Base-by-base conservation (phyloP, 2,888 invertebrate species). In the Idaea aversata region DNA sequence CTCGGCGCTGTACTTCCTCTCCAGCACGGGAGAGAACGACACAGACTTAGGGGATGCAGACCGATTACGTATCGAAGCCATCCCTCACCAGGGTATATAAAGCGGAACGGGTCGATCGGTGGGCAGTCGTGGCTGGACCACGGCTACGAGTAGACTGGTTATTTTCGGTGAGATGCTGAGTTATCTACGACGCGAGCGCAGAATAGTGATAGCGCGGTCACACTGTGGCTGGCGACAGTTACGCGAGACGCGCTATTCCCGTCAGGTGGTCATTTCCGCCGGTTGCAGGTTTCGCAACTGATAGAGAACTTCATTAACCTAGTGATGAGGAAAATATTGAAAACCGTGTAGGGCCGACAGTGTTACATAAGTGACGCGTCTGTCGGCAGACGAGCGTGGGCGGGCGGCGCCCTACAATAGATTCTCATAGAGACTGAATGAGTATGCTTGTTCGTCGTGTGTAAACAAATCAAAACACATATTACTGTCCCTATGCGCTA, bases 41-140 rank as follows among this genome's bases (percentile, higher is more conserved):
- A 95, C 95, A 59, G 94, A 93, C 85, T 95, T 95, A 71, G 94
- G 95, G 85, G 94, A 94, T 81, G 94, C 94, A 65, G 94, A 94
- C 86, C 95, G 94, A 92, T 93, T 93, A 93, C 94, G 94, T 92
- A 94, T 91, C 75, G 93, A 94, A 79, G 94, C 93, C 94, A 94
- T 94, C 87, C 88, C 88, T 90, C 81, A 80, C 75, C 72, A 77
- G 72, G 76, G 86, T 93, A 92, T 93, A 92, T 82, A 91, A 91
- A 83, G 80, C 82, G 84, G 74, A 76, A 78, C 80, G 69, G 78
- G 78, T 79, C 75, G 77, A 81, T 77, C 78, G 65, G 74, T 82
- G 79, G 83, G 84, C 93, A 93, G 91, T 93, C 89, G 92, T 88
- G 84, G 88, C 81, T 76, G 85, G 86, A 86, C 90, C 88, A 82